Evolutionary conservation across 2,888 invertebrate genomes (phyloP).

Genomic region (Sarcophaga variegata): DNA sequence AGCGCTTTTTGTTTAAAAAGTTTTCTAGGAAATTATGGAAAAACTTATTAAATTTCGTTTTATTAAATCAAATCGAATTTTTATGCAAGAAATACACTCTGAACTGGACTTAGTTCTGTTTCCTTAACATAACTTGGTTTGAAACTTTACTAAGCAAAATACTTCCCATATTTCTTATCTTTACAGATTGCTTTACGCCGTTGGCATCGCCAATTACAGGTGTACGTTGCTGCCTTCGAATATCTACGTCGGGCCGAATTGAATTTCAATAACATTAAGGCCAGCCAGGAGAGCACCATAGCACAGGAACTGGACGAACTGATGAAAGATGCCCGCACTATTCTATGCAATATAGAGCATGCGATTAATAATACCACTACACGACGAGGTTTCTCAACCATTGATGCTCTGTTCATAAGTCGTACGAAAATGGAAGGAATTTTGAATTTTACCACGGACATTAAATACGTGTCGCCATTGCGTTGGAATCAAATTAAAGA

Average conservation of each 20-base stretch:
- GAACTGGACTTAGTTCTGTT: too few species aligned
- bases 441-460: conserved; percentile 72
- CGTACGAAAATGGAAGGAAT: conserved; percentile 73
- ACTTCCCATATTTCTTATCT: neutral
- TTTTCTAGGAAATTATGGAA: too few species aligned
- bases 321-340: conserved; percentile 71
- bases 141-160: neutral
- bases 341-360: conserved; percentile 77
- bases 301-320: conserved; percentile 72
- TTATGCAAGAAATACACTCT: too few species aligned
- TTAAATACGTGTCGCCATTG: conserved; percentile 61
- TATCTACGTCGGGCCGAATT: conserved; percentile 75
- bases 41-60: too few species aligned
- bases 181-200: conserved; percentile 75
- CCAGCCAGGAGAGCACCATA: conserved; percentile 69
- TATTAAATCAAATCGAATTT: too few species aligned
- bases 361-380: conserved; percentile 73
- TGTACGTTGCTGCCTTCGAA: conserved; percentile 77
- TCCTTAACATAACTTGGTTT: neutral
- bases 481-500: conserved; percentile 48
- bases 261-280: conserved; percentile 71
- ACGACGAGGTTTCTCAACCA: conserved; percentile 32
- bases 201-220: conserved; percentile 76
- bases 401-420: conserved; percentile 66
- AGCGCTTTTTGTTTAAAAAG: too few species aligned